A percentile compares a stretch with the other conserved stretches of the same genome.
These are phyloP conservation scores for Apamea sordens DNA, from an alignment of 2,888 invertebrate species.

Conservation along the genomic window DNA sequence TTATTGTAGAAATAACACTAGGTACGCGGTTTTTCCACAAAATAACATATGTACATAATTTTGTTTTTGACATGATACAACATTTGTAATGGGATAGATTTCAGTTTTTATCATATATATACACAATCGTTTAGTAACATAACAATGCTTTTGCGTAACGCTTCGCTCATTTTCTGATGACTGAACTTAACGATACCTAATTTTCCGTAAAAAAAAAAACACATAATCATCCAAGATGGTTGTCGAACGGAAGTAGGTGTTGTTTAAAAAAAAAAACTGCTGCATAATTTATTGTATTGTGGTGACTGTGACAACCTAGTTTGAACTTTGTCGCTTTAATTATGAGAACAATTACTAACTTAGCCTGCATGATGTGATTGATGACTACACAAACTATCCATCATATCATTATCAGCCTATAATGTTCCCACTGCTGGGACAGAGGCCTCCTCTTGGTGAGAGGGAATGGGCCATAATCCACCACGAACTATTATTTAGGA, in stretches of 20 bases:
- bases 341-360: neutral
- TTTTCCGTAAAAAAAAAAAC: neutral
- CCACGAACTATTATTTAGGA: neutral
- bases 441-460: no score
- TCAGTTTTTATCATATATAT: slow-evolving; percentile 22
- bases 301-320: neutral
- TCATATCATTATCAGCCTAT: no score
- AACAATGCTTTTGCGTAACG: slow-evolving; percentile 15
- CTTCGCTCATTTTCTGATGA: slow-evolving; percentile 8
- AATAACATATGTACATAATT: slow-evolving; percentile 1
- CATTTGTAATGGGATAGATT: neutral
- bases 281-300: neutral
- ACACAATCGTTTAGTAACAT: neutral
- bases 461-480: no score
- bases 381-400: neutral
- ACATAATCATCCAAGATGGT: neutral
- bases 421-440: no score
- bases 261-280: neutral
- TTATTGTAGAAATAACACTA: neutral
- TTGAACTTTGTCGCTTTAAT: neutral
- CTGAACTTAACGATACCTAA: neutral
- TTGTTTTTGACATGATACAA: neutral
- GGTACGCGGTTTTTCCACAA: neutral
- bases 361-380: neutral
- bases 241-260: neutral